phyloP scores from a whole-genome alignment of 2,888 invertebrate species.

The Cheiracanthium punctorium region DNA sequence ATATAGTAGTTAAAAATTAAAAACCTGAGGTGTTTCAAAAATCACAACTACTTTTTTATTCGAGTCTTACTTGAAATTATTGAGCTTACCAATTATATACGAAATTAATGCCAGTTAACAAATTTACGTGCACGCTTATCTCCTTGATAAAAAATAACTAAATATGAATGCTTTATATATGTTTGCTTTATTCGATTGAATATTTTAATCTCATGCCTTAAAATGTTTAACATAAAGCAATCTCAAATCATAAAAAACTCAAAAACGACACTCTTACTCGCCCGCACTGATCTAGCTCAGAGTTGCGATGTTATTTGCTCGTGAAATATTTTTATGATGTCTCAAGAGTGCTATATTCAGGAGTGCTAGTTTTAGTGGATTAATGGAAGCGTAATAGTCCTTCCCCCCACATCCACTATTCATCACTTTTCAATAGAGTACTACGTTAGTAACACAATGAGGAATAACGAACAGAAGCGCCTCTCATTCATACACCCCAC shows the following conservation, averaged over 20 bases:
- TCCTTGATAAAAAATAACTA: too few species aligned
- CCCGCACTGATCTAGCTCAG: neutral
- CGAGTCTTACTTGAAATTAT: too few species aligned
- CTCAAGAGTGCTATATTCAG: slow-evolving; percentile 49
- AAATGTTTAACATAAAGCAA: neutral
- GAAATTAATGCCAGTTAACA: too few species aligned
- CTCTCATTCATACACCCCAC: slow-evolving; percentile 42
- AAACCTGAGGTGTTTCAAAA: too few species aligned
- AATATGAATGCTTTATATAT: too few species aligned
- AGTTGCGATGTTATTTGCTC: neutral
- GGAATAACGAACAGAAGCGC: slow-evolving; percentile 45
- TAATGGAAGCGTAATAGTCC: slow-evolving; percentile 58
- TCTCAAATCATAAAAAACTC: neutral
- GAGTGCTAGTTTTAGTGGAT: slow-evolving; percentile 38
- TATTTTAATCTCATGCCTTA: too few species aligned
- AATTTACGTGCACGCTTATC: too few species aligned
- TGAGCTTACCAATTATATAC: too few species aligned
- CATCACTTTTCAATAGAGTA: slow-evolving; percentile 34
- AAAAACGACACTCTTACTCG: neutral
- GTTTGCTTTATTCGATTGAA: too few species aligned
- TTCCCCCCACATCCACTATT: neutral
- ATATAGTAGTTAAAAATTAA: too few species aligned
- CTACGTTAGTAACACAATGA: slow-evolving; percentile 26
- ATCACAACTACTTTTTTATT: too few species aligned
- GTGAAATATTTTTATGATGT: slow-evolving; percentile 1